Percentiles rank a stretch among this genome's conserved stretches.
Evolutionary conservation across 2,888 invertebrate species (phyloP).

Genomic region (Nysson spinosus): DNA sequence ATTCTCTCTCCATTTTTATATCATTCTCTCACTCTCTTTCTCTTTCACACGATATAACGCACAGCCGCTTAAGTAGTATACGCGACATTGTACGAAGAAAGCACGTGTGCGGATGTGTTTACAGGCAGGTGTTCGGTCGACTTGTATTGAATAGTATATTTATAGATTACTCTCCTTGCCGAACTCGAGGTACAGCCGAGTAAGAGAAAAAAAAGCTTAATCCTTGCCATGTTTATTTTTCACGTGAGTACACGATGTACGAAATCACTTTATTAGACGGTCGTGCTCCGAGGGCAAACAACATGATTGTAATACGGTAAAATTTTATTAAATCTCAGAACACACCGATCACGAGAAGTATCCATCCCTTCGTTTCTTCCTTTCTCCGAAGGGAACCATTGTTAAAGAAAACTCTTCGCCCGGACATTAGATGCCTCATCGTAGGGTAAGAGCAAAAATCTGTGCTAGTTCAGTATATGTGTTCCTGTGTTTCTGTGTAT

Average conservation of each 20-base stretch:
- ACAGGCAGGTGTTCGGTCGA: slow-evolving; percentile 46
- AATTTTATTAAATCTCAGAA: neutral
- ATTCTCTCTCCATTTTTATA: slow-evolving; percentile 2
- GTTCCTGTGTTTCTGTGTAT: slow-evolving; percentile 14
- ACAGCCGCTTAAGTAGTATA: slow-evolving; percentile 39
- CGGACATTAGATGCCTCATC: slow-evolving; percentile 23
- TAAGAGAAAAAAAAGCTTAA: slow-evolving; percentile 3
- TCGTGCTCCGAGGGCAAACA: slow-evolving; percentile 26
- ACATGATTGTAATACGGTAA: neutral
- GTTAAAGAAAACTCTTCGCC: slow-evolving; percentile 37
- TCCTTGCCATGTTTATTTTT: neutral
- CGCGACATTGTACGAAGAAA: slow-evolving; percentile 36
- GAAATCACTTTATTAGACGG: neutral
- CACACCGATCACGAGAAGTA: neutral
- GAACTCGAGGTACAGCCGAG: slow-evolving; percentile 21
- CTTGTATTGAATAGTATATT: slow-evolving; percentile 31
- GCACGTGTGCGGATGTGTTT: slow-evolving; percentile 40
- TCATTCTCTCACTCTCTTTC: neutral
- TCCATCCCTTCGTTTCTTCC: too few species aligned
- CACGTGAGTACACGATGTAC: neutral
- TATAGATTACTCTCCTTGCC: slow-evolving; percentile 17
- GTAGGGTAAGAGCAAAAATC: slow-evolving; percentile 35
- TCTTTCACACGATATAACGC: slow-evolving; percentile 26
- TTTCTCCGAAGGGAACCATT: slow-evolving; percentile 31
- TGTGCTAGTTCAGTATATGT: slow-evolving; percentile 42